Evolutionary conservation across 2,888 invertebrate species (phyloP).

Genomic region (Oxycera nigricornis): DNA sequence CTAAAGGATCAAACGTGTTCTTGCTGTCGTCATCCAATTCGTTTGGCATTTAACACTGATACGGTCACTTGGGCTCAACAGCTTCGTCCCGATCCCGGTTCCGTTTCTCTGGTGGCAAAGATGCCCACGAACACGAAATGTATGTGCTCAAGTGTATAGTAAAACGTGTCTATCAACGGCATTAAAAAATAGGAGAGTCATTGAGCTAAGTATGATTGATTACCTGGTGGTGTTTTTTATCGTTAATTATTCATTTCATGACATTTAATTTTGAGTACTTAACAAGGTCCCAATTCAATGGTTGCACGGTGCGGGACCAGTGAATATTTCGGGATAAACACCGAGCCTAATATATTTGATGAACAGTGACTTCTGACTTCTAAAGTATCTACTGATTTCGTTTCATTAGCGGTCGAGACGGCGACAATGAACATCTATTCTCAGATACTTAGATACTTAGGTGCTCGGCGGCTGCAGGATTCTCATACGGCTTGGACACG

Average conservation of each 20-base stretch:
- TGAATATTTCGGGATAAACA: not conserved
- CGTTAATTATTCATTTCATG: conserved; percentile 37
- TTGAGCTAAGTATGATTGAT: conserved; percentile 38
- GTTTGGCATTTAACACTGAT: not conserved
- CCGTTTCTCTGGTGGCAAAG: not conserved
- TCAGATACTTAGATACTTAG: too few species aligned
- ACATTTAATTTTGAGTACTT: conserved; percentile 38
- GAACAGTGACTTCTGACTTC: conserved; percentile 17
- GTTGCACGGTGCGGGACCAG: not conserved
- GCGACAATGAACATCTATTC: not conserved
- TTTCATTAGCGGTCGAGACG: conserved; percentile 6
- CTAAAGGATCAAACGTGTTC: not conserved
- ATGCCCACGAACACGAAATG: not conserved
- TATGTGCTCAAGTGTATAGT: conserved; percentile 2
- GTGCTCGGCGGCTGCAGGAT: too few species aligned
- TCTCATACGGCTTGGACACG: not conserved
- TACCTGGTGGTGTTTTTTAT: conserved; percentile 32
- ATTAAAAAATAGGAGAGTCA: conserved; percentile 33
- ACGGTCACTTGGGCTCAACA: not conserved
- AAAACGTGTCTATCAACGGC: conserved; percentile 35
- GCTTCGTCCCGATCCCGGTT: not conserved
- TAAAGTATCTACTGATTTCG: conserved; percentile 25
- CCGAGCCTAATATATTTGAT: not conserved
- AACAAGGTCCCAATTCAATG: conserved; percentile 19
- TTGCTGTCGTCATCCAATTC: not conserved